Evolutionary conservation across 2,797 vertebrate genomes (phyloP).

Genomic region (Anisognathus igniventris): DNA sequence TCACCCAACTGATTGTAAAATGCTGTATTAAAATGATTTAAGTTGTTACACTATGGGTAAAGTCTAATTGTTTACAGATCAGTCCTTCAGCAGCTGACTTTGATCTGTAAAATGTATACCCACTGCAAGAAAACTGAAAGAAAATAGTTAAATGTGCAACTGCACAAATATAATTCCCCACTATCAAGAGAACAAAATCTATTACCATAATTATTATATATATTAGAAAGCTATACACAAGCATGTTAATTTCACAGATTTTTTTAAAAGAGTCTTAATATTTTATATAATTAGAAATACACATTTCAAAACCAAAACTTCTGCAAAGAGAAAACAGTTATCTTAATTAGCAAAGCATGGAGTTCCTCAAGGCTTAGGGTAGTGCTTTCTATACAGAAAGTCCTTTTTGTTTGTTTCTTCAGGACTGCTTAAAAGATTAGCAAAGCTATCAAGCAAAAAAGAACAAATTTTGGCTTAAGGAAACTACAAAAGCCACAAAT

Average conservation of each 20-base stretch:
- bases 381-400: conserved; percentile 83
- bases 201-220: conserved; percentile 95
- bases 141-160: conserved; percentile 89
- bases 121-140: conserved; percentile 83
- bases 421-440: conserved; percentile 93
- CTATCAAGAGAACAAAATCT: conserved; percentile 91
- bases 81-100: conserved; percentile 81
- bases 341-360: conserved; percentile 95
- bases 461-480: conserved; percentile 99
- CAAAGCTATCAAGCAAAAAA: conserved; percentile 92
- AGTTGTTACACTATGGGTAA: conserved; percentile 70
- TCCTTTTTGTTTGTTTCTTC: conserved; percentile 82
- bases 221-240: conserved; percentile 99
- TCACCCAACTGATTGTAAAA: conserved; percentile 70
- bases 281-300: conserved; percentile 99
- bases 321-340: conserved; percentile 98
- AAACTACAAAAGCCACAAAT: conserved; percentile 99
- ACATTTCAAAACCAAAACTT: conserved; percentile 98
- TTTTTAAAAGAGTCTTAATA: conserved; percentile 99
- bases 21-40: conserved; percentile 69
- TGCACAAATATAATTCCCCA: conserved; percentile 91
- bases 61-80: conserved; percentile 79
- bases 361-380: conserved; percentile 94
- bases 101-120: conserved; percentile 83
- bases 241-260: conserved; percentile 99